Base-by-base conservation (phyloP, 1,140 invertebrate genomes). In the Drosophila kanapiae region DNA sequence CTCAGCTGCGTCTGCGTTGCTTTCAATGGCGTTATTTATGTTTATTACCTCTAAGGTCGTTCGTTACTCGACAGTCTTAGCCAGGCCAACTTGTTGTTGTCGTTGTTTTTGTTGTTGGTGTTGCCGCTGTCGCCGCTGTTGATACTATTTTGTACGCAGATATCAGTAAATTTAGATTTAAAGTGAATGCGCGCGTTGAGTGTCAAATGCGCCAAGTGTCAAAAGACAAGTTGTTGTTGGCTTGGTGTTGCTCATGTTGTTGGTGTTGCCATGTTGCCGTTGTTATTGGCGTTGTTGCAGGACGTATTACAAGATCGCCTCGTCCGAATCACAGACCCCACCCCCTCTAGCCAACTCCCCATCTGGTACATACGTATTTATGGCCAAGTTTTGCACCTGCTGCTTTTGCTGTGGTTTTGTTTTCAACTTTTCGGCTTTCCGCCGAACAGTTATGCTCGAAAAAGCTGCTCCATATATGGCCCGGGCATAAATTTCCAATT, bases 111-210 rank as follows among this genome's bases (percentile, higher is more conserved):
- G 48, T 78, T 67, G 45, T 38, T 79, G 64, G 62, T 82, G 80
- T 83, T 78, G 82, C 69, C 70, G 83, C 81, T 91, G 87, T 91
- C 87, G 82, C 83, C 78, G 80, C 70, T 86, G 87, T 91, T 87
- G 87, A 87, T 91, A 91, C 83, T 88, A 84, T 91, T 91, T 91
- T 91, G 87, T 91, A 91, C 80, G 83, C 88, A 84, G 88, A 91
- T 91, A 91, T 91, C 88, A 91, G 88, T 91, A 91, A 91, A 91
- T 91, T 91, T 91, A 84, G 88, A 91, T 91, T 91, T 91, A 91
- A 91, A 91, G 88, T 91, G 88, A 91, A 91, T 91, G 88, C 88
- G 88, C 88, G 88, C 88, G 88, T 91, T 91, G 84, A 91, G 88
- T 91, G 88, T 91, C 88, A 91, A 91, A 91, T 88, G 88, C 88